Evolutionary conservation across 2,888 invertebrate genomes (phyloP).

Genomic region (Drosophila imparisetae): DNA sequence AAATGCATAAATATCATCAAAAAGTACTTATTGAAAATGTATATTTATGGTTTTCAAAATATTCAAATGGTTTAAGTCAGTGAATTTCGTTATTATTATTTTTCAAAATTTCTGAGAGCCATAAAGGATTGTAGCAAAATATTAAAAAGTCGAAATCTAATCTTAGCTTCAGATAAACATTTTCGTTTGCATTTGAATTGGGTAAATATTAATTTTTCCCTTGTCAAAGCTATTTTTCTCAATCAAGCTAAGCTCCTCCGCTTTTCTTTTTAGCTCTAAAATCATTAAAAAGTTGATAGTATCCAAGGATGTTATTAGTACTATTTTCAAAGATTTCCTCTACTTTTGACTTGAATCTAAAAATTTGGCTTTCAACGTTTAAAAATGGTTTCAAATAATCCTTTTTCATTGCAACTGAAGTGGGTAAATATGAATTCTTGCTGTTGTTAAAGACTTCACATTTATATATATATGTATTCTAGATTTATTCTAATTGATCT

Average conservation of each 20-base stretch:
- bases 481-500: not conserved
- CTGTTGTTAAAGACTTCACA: not conserved
- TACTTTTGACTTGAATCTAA: not conserved
- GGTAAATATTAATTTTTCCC: not conserved
- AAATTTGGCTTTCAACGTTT: not conserved
- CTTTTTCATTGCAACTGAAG: not conserved
- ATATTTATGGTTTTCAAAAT: not conserved
- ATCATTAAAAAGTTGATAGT: not conserved
- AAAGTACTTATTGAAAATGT: not conserved
- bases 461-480: not conserved
- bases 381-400: not conserved
- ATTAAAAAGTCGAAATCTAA: not conserved
- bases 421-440: not conserved
- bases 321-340: not conserved
- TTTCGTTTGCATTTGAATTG: not conserved
- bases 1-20: not conserved
- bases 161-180: not conserved
- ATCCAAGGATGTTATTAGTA: not conserved
- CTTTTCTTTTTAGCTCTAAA: not conserved
- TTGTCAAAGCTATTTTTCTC: not conserved
- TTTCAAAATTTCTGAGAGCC: not conserved
- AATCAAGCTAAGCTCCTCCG: not conserved
- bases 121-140: not conserved
- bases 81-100: not conserved
- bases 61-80: accelerated